Conservation (phyloP, 2,797 vertebrate species). For the Myripristis jacobus region DNA sequence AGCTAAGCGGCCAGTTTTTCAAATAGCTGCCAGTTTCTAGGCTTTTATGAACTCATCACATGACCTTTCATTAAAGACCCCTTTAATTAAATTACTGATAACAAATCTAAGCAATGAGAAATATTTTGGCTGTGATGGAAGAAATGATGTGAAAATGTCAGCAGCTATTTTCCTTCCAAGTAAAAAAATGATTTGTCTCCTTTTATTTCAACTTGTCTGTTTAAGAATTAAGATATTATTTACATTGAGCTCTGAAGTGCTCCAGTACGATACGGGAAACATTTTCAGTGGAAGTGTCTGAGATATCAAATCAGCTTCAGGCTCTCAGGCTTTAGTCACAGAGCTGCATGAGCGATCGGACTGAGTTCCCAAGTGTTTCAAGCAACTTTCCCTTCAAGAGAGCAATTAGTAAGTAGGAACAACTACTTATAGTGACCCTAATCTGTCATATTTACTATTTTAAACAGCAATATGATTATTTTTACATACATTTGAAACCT, state of each 20-base stretch:
- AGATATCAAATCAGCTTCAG: too few relatives aligned
- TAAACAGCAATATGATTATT: too few relatives aligned
- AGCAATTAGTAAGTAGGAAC: not conserved
- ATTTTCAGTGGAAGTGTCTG: too few relatives aligned
- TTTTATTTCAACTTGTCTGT: not conserved
- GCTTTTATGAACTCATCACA: slow-evolving; percentile 26
- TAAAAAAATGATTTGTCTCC: not conserved
- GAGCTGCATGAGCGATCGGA: too few relatives aligned
- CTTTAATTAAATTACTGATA: slow-evolving; percentile 27
- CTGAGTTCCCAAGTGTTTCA: too few relatives aligned
- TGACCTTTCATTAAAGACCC: not conserved
- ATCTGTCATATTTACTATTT: too few relatives aligned
- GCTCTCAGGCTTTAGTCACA: too few relatives aligned
- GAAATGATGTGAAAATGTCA: not conserved
- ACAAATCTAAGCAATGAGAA: not conserved
- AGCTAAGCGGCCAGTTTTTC: slow-evolving; percentile 9
- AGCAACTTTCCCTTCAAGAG: not conserved
- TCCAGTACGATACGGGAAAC: too few relatives aligned
- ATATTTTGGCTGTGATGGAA: not conserved
- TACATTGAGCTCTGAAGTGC: too few relatives aligned
- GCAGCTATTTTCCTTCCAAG: not conserved
- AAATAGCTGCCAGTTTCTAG: slow-evolving; percentile 5
- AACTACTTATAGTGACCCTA: too few relatives aligned
- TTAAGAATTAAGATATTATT: not conserved
- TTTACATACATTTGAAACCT: too few relatives aligned